Evolutionary conservation across 2,888 invertebrate genomes (phyloP), one percentile per base, ranked within the genome.

Genomic region (Entomobrya proxima): DNA sequence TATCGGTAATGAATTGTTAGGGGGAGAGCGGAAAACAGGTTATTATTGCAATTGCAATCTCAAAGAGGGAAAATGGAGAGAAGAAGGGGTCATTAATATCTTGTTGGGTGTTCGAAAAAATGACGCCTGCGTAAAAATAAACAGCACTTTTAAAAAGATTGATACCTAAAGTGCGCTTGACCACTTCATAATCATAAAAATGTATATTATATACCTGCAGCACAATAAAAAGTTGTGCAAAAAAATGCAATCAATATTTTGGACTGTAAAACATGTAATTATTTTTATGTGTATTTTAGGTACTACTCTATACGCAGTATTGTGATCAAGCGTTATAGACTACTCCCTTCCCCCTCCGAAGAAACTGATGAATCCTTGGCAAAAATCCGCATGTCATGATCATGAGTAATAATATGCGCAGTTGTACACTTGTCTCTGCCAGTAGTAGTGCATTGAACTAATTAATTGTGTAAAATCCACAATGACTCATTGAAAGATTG

Each of bases 321-420:
- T 58, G n/a, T n/a, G n/a, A n/a, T n/a, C n/a, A n/a, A n/a, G n/a
- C n/a, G n/a, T n/a, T n/a, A n/a, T n/a, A 58, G 58, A 32, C n/a
- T 32, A 58, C 32, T 58, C 58, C 58, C 58, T 58, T 32, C 58
- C 58, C n/a, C n/a, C n/a, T n/a, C n/a, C n/a, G n/a, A n/a, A n/a
- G n/a, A n/a, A n/a, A n/a, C n/a, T n/a, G n/a, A n/a, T n/a, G n/a
- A 58, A 58, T 58, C 58, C n/a, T n/a, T n/a, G n/a, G n/a, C n/a
- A n/a, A 58, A 58, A 55, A 30, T 58, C 58, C 32, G 30, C 55
- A 55, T 50, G 24, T 55, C 5, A 55, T 55, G 13, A 52, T 52
- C 18, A 3, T 55, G n/a, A 55, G 11, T 55, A 55, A 18, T 55
- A 6, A 27, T 24, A 55, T 44, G 58, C 30, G 11, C 15, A 30